Evolutionary conservation across 1,140 invertebrate genomes (phyloP).

Genomic region (Ceratina australensis): DNA sequence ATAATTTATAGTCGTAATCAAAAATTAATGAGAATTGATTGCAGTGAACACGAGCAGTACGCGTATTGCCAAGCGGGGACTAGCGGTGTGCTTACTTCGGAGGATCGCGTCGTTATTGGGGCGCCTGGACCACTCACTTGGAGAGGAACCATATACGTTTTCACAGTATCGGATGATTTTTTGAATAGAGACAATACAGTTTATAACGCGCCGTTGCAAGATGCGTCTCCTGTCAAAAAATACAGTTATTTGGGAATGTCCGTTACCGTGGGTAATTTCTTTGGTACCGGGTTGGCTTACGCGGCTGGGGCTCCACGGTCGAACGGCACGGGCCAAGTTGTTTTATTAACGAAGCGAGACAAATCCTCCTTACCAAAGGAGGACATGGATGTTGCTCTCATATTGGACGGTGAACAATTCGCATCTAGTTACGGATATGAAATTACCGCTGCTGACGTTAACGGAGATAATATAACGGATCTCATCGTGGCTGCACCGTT

Average conservation of each 20-base stretch:
- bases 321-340: constrained; percentile 91
- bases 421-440: constrained; percentile 95
- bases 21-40: constrained; percentile 59
- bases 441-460: constrained; percentile 90
- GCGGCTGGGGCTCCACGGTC: constrained; percentile 93
- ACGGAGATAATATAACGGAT: constrained; percentile 91
- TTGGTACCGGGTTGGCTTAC: constrained; percentile 83
- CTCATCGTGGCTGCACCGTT: constrained; percentile 95
- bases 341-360: constrained; percentile 86
- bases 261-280: constrained; percentile 90
- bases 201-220: constrained; percentile 87
- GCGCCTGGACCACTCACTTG: constrained; percentile 93
- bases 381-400: constrained; percentile 82
- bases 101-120: constrained; percentile 90
- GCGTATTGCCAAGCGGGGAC: constrained; percentile 96
- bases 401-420: constrained; percentile 91
- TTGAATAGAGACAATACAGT: constrained; percentile 88
- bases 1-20: neutral
- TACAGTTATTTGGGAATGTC: constrained; percentile 96
- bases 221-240: constrained; percentile 88
- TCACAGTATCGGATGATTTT: constrained; percentile 87
- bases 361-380: too few species aligned
- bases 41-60: constrained; percentile 90
- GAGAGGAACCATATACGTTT: constrained; percentile 92
- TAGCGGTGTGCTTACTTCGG: constrained; percentile 88